phyloP scores from a whole-genome alignment of 1,140 invertebrate species.

The Achatina immaculata region DNA sequence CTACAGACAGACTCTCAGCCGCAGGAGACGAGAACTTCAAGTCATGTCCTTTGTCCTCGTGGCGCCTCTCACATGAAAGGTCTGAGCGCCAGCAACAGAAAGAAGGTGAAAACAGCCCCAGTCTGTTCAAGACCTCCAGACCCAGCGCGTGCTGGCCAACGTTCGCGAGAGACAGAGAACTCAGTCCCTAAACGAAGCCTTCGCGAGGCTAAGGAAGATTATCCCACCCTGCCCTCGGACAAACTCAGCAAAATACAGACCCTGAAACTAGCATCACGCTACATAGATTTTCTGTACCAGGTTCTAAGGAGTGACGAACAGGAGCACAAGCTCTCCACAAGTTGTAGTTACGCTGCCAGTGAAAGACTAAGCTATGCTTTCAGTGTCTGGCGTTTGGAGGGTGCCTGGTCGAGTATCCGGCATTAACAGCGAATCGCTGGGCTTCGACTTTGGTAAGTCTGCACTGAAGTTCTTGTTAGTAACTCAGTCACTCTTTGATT shows the following conservation, averaged over 20 bases:
- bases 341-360: slow-evolving; percentile 85
- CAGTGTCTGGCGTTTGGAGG: slow-evolving; percentile 81
- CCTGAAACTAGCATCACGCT: slow-evolving; percentile 86
- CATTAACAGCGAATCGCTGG: too few relatives aligned
- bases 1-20: too few relatives aligned
- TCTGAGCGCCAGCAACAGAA: slow-evolving; percentile 9
- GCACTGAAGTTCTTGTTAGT: too few relatives aligned
- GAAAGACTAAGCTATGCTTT: slow-evolving; percentile 95
- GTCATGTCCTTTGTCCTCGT: too few relatives aligned
- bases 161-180: slow-evolving; percentile 96
- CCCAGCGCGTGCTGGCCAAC: slow-evolving; percentile 93
- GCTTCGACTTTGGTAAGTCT: too few relatives aligned
- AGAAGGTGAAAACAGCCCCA: slow-evolving; percentile 54
- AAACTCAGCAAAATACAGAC: slow-evolving; percentile 99
- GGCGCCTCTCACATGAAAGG: too few relatives aligned
- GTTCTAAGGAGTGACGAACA: slow-evolving; percentile 74
- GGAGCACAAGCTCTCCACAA: slow-evolving; percentile 67
- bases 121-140: slow-evolving; percentile 69
- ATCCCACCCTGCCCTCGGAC: slow-evolving; percentile 97
- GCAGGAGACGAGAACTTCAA: too few relatives aligned
- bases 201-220: slow-evolving; percentile 90
- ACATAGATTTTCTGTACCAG: slow-evolving; percentile 85
- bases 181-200: slow-evolving; percentile 96
- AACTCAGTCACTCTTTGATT: too few relatives aligned
- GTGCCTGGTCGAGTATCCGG: slow-evolving; percentile 6